phyloP scores from a whole-genome alignment of 2,888 invertebrate species.

The Cantharis rufa region DNA sequence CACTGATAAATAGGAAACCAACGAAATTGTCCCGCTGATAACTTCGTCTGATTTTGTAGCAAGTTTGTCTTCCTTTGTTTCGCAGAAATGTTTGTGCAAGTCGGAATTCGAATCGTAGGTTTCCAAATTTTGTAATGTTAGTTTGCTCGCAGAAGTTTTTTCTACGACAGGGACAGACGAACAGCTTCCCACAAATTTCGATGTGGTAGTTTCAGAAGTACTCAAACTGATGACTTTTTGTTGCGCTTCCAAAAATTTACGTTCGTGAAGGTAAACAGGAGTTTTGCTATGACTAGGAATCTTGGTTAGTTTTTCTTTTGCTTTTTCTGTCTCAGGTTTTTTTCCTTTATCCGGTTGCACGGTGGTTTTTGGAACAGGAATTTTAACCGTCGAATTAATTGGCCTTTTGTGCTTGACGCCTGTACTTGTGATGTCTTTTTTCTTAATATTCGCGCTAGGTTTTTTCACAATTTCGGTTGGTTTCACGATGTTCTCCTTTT shows the following conservation, averaged over 20 bases:
- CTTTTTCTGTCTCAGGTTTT: background rate
- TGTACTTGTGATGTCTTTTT: background rate
- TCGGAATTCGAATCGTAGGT: background rate
- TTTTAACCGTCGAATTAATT: background rate
- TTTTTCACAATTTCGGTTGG: background rate
- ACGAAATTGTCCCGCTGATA: conserved; percentile 5
- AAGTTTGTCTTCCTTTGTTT: background rate
- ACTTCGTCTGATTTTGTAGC: background rate
- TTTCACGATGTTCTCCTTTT: background rate
- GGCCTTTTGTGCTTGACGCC: background rate
- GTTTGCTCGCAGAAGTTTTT: background rate
- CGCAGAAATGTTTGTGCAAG: background rate
- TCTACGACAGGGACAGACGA: background rate
- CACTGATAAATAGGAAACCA: background rate
- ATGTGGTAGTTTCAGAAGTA: background rate
- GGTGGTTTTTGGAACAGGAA: background rate
- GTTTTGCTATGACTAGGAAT: background rate
- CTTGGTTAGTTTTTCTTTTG: background rate
- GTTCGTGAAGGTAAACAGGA: background rate
- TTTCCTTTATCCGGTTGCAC: background rate
- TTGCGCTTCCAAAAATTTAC: background rate
- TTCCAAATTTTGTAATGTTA: background rate
- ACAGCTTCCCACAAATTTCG: background rate
- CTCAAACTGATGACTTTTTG: background rate
- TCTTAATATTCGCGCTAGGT: background rate